Evolutionary conservation across 1,140 invertebrate species (phyloP), one percentile per base, ranked within the genome.

Genomic region (Wiebesia pumilae): DNA sequence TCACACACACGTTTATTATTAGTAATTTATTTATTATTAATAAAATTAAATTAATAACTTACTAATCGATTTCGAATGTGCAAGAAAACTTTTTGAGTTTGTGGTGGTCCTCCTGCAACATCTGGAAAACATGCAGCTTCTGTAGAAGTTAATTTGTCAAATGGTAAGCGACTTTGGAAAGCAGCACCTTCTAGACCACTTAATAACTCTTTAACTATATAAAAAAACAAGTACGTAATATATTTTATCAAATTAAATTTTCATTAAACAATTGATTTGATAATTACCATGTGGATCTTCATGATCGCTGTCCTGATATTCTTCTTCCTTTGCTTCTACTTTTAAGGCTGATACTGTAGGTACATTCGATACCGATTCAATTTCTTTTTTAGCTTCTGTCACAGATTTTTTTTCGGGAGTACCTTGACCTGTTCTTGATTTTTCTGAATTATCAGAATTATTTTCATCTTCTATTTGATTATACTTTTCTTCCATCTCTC

Each of bases 81-180:
- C 43, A 99, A 95, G 93, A 98, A 99, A 9, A 98, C 96, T 94
- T 97, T 97, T 88, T 98, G 97, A 16, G 97, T 97, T 89, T 97
- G 96, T 54, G 97, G 95, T 40, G 97, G 96, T 27, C 96, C 96
- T 88, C 96, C 95, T 84, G 97, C 96, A 62, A 99, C 96, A 92
- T 99, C 98, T 35, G 97, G 96, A 93, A 99, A 99, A 91, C 97
- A 98, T 62, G 97, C 96, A 9, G 98, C 97, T 95, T 99, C 99
- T 62, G 97, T 96, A 9, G 98, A 97, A 47, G 98, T 98, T 95
- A 99, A 96, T 92, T 99, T 99, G 92, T 99, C 98, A 94, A 97
- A 98, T 9, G 98, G 98, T 90, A 99, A 94, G 84, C 98, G 95
- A 88, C 97, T 98, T 92, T 98, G 97, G 93, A 98, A 98, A 4